These are phyloP conservation scores for Eurystomus gularis DNA, from an alignment of 2,113 vertebrate genomes.

Conservation along the genomic window DNA sequence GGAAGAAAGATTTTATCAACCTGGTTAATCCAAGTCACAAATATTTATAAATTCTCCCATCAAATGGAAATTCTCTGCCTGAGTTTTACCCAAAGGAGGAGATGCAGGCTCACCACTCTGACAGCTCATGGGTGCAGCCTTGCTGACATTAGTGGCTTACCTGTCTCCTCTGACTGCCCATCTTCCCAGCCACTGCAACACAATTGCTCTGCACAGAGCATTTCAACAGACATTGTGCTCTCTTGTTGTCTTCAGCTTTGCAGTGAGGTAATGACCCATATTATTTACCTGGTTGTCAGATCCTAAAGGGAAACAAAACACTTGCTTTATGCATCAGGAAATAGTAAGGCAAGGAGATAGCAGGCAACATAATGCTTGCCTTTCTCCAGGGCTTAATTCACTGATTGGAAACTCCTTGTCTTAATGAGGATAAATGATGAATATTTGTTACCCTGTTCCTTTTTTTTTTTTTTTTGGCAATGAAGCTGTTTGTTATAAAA, in stretches of 20 bases:
- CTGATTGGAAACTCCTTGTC: not conserved
- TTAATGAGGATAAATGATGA: not conserved
- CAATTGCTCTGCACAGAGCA: rapidly evolving
- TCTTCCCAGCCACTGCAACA: rapidly evolving
- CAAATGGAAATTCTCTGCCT: not conserved
- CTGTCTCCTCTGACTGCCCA: not conserved
- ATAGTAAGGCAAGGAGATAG: not conserved
- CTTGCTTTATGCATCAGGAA: not conserved
- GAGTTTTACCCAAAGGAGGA: not conserved
- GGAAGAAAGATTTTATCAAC: not conserved
- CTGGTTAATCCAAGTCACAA: not conserved
- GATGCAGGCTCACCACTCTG: rapidly evolving
- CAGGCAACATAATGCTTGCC: not conserved
- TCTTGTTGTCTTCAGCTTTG: not conserved
- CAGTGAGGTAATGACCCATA: not conserved
- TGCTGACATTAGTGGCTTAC: not conserved
- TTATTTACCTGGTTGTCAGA: not conserved
- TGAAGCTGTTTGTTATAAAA: not conserved
- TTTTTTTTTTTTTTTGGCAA: not conserved
- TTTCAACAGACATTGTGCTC: rapidly evolving
- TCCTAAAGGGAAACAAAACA: not conserved
- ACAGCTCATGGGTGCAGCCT: not conserved
- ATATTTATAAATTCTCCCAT: not conserved
- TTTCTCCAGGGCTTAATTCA: not conserved
- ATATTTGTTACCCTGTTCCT: not conserved